Base-by-base conservation (phyloP, 2,797 vertebrate genomes). In the Alcedo atthis region DNA sequence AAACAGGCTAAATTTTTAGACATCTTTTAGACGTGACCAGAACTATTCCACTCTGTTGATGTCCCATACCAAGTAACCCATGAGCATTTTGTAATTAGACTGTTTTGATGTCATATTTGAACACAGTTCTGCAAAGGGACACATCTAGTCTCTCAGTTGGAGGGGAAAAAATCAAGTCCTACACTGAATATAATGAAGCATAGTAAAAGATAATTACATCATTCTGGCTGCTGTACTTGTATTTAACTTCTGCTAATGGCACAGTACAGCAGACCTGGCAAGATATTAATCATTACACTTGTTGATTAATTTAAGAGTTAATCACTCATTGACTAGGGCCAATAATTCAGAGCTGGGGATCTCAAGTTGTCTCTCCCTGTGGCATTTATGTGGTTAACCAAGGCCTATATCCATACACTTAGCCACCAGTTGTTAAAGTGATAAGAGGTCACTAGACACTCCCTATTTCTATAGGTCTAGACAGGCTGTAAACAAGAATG, bases 371-470 rank as follows among this genome's bases (percentile, higher is more conserved):
- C 19, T 79, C 26, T 66, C 43, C 24, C 28, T 68, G 13, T 51
- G 58, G 78, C 37, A 91, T 90, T 90, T 88, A 63, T 74, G 28
- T 3, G 9, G 81, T 88, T 93, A 95, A 92, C 45, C 16, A 48
- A 86, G 20, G 70, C 35, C 48, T 64, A 32, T 55, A 32, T 7
- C 17, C 64, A 81, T 32, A 85, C 10, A 32, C 6, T 69, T 35
- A 87, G 53, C 8, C 70, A 71, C 28, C 49, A 51, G 51, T 17
- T 82, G 53, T 74, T 90, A 26, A 92, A 84, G 55, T 48, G 28
- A 63, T 76, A 33, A 69, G 40, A 81, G 51, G 59, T 53, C 55
- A 64, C 61, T 45, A 67, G 75, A 57, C 92, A 73, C 69, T 91
- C 80, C 26, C 49, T 33, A 28, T 81, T 76, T 84, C 81, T 77